A percentile compares a stretch with the other conserved stretches of the same genome.
phyloP scores from a whole-genome alignment of 2,888 invertebrate genomes.

The Parnassius glacialis region DNA sequence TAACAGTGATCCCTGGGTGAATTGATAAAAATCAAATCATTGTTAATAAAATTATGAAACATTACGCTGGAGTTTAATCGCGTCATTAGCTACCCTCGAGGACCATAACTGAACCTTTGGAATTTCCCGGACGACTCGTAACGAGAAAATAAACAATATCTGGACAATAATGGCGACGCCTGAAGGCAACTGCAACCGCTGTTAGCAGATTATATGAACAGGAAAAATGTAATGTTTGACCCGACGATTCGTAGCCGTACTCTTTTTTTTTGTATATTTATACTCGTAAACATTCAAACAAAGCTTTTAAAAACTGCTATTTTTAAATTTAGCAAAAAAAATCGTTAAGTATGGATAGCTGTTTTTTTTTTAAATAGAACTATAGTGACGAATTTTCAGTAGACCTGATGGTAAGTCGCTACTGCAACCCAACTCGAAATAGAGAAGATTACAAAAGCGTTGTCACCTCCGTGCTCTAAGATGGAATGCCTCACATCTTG shows the following conservation, averaged over 20 bases:
- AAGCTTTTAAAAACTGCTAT: neutral
- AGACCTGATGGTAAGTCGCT: too few relatives aligned
- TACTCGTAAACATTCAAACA: neutral
- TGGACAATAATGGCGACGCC: conserved; percentile 2
- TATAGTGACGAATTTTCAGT: too few relatives aligned
- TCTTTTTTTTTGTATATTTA: neutral
- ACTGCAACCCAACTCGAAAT: too few relatives aligned
- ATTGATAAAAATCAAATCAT: too few relatives aligned
- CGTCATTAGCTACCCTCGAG: conserved; percentile 6
- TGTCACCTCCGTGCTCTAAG: too few relatives aligned
- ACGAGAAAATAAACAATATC: conserved; percentile 15
- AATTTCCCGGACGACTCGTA: conserved; percentile 8
- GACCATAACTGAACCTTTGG: conserved; percentile 6
- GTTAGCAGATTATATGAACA: neutral
- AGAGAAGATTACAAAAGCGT: too few relatives aligned
- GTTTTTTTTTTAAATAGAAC: too few relatives aligned
- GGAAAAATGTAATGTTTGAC: conserved; percentile 17
- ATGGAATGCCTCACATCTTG: too few relatives aligned
- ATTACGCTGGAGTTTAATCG: conserved; percentile 1
- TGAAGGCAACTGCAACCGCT: conserved; percentile 3
- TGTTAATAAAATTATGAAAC: neutral
- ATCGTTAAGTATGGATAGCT: too few relatives aligned
- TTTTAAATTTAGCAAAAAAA: too few relatives aligned
- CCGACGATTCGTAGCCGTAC: conserved; percentile 9
- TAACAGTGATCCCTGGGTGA: too few relatives aligned